Conservation (phyloP, 2,113 vertebrate genomes). For the Peromyscus polionotus region DNA sequence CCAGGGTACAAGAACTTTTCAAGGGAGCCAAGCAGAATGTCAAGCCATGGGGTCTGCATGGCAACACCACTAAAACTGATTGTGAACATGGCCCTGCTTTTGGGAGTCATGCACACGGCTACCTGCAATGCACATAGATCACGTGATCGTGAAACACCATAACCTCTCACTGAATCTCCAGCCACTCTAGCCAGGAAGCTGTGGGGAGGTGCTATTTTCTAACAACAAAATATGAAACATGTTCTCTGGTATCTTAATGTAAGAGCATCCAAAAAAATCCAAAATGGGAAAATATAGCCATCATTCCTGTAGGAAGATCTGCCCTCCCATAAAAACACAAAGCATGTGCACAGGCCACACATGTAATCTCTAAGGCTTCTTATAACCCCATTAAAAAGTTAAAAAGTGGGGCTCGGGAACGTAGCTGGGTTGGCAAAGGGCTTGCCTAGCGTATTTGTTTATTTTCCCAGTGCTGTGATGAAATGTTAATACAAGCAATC, state of each 20-base stretch:
- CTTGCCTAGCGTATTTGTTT: not conserved
- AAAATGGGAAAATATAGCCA: not conserved
- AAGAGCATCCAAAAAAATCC: not conserved
- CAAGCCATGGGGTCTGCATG: not conserved
- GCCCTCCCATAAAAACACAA: not conserved
- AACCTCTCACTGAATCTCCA: not conserved
- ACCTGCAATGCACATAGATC: not conserved
- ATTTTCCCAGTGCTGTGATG: not conserved
- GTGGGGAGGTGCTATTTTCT: not conserved
- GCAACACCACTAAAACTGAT: not conserved
- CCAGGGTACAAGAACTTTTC: not conserved
- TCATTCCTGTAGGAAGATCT: not conserved
- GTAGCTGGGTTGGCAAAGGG: not conserved
- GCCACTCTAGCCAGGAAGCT: not conserved
- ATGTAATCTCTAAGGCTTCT: not conserved
- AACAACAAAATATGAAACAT: conserved; percentile 18
- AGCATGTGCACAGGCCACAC: not conserved
- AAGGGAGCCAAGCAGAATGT: not conserved
- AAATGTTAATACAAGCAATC: not conserved
- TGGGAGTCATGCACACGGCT: too few relatives aligned
- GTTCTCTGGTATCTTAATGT: not conserved
- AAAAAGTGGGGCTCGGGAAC: too few relatives aligned
- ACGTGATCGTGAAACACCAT: not conserved
- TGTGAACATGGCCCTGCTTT: not conserved
- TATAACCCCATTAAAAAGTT: not conserved